Base-by-base conservation (phyloP, 2,797 vertebrate genomes). In the Pantherophis alleghaniensis region DNA sequence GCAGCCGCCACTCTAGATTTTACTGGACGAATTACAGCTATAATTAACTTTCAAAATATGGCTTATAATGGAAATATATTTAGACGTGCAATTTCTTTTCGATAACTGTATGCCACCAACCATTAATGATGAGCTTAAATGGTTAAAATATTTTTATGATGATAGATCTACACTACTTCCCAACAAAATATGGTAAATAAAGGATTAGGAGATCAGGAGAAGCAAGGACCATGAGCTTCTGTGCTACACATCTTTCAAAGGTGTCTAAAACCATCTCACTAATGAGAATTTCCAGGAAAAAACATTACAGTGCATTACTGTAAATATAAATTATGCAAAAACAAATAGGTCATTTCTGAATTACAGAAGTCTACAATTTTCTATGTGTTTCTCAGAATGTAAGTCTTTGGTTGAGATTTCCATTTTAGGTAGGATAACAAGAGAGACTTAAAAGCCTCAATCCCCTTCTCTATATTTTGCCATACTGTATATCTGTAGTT, bases 11-110 rank as follows among this genome's bases (percentile, higher is more conserved):
- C 91, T 96, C 91, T 93, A 94, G 96, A 94, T 95, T 95, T 95
- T 95, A 96, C 88, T 95, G 96, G 96, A 95, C 90, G 90, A 95
- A 97, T 96, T 96, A 93, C 90, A 92, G 92, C 94, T 97, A 95
- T 95, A 97, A 97, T 97, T 96, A 96, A 95, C 95, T 97, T 96
- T 88, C 93, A 88, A 93, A 96, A 96, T 94, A 95, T 95, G 91
- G 88, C 94, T 91, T 96, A 88, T 93, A 92, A 26, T 96, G 86
- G 89, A 93, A 94, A 97, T 96, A 94, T 95, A 95, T 91, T 96
- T 93, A 96, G 89, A 94, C 56, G 0, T 37, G 37, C 93, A 91
- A 59, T 95, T 47, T 79, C 94, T 95, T 93, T 90, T 42, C 2
- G 74, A 94, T 96, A 87, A 94, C 86, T 87, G 93, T 94, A 91